Base-by-base conservation (phyloP, 1,140 invertebrate species). In the Trichogramma pretiosum region DNA sequence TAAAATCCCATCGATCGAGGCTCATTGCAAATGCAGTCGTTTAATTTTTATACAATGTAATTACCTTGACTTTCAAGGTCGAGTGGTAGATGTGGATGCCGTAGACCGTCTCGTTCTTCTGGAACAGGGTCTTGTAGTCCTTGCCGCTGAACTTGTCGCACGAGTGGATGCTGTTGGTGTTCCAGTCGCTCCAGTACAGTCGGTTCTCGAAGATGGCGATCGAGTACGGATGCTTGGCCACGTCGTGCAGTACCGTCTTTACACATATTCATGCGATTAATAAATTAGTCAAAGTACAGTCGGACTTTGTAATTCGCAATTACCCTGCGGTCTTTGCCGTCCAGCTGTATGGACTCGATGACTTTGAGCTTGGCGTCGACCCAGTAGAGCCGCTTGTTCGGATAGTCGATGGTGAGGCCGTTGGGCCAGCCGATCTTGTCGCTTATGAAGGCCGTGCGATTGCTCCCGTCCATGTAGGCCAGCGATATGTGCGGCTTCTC, bases 121-220 rank as follows among this genome's bases (percentile, higher is more conserved):
- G 71, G 0, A 78, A 46, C 0, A 84, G 48, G 1, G 75, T 67
- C 2, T 69, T 67, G 52, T 75, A 74, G 48, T 80, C 65, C 59
- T 80, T 79, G 0, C 79, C 77, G 3, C 74, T 78, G 46, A 83
- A 78, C 60, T 87, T 88, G 55, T 87, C 73, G 18, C 80, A 82
- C 0, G 73, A 74, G 53, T 82, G 74, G 21, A 87, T 75, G 14
- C 77, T 77, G 52, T 78, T 76, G 0, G 77, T 77, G 0, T 67
- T 64, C 79, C 83, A 85, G 61, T 94, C 89, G 35, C 83, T 89
- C 88, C 91, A 95, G 60, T 84, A 95, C 1, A 96, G 58, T 10
- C 71, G 77, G 66, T 93, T 82, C 67, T 93, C 91, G 64, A 93
- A 95, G 3, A 96, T 78, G 0, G 83, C 77, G 37, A 97, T 72